phyloP scores from a whole-genome alignment of 2,797 vertebrate species.

The Urophycis tenuis region DNA sequence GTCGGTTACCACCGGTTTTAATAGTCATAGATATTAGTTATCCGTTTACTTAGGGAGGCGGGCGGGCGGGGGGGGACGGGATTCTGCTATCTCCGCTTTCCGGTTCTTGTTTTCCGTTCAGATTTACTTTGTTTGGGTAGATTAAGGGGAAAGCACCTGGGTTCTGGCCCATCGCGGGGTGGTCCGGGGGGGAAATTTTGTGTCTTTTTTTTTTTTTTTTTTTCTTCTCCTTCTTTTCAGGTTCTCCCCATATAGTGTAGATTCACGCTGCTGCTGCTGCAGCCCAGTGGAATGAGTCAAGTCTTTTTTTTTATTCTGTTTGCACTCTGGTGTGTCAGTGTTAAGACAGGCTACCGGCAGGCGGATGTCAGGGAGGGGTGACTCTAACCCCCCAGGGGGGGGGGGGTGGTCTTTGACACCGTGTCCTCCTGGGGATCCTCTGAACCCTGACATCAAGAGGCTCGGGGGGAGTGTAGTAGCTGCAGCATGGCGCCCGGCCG shows the following conservation, averaged over 20 bases:
- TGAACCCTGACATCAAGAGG: background rate
- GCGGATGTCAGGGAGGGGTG: background rate
- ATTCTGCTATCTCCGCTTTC: background rate
- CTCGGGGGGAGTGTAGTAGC: no score
- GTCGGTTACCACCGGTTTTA: no score
- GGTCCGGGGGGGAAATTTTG: background rate
- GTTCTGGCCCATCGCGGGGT: background rate
- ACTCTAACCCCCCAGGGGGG: background rate
- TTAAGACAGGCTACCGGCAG: background rate
- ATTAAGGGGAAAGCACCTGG: constrained; percentile 3
- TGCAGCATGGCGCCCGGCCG: no score
- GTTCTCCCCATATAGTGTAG: no score
- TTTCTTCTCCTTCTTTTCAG: no score
- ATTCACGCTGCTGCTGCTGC: no score
- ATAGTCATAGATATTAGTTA: no score
- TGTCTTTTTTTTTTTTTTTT: no score
- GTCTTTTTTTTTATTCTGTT: background rate
- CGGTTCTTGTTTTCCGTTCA: background rate
- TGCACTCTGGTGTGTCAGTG: background rate
- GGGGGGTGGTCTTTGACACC: no score
- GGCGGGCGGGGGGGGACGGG: background rate
- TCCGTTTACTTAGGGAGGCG: no score
- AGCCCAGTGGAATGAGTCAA: no score
- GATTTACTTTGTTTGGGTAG: background rate
- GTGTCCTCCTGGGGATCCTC: background rate